These are phyloP conservation scores for Phocides pigmalion DNA, from an alignment of 1,140 invertebrate genomes.

Conservation along the genomic window DNA sequence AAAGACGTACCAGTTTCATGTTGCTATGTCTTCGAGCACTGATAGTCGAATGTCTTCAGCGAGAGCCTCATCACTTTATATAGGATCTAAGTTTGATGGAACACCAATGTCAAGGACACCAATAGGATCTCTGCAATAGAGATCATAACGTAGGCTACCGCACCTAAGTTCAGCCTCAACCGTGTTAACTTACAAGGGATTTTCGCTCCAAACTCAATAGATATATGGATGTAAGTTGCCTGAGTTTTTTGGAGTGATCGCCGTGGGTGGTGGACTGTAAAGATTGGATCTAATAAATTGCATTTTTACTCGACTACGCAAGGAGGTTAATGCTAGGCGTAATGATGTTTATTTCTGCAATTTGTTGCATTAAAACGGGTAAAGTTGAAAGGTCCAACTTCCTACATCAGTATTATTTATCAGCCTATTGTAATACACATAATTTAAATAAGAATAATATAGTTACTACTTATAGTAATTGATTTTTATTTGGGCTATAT, in stretches of 20 bases:
- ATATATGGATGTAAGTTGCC: background rate
- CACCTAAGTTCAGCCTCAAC: conserved; percentile 7
- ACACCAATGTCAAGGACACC: conserved; percentile 59
- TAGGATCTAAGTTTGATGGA: conserved; percentile 42
- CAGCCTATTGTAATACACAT: too few species aligned
- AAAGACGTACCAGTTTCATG: conserved; percentile 67
- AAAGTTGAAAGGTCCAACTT: conserved; percentile 2
- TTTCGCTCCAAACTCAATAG: background rate
- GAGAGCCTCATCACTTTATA: conserved; percentile 49
- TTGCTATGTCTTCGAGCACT: conserved; percentile 47
- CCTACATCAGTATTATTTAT: background rate
- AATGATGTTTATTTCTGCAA: conserved; percentile 18
- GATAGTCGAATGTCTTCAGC: conserved; percentile 51
- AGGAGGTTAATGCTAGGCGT: conserved; percentile 32
- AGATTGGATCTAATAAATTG: conserved; percentile 29
- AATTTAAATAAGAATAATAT: too few species aligned
- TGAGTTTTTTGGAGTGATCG: background rate
- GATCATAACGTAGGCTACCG: conserved; percentile 24
- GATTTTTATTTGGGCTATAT: too few species aligned
- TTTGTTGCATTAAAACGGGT: background rate
- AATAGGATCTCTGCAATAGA: conserved; percentile 47
- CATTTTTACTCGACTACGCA: conserved; percentile 28
- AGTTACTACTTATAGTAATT: too few species aligned
- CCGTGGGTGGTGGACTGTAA: conserved; percentile 20
- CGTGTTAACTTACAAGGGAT: background rate